A percentile compares a stretch with the other conserved stretches of the same genome.
Evolutionary conservation across 2,888 invertebrate genomes (phyloP).

Genomic region (Pollenia griseotomentosa): DNA sequence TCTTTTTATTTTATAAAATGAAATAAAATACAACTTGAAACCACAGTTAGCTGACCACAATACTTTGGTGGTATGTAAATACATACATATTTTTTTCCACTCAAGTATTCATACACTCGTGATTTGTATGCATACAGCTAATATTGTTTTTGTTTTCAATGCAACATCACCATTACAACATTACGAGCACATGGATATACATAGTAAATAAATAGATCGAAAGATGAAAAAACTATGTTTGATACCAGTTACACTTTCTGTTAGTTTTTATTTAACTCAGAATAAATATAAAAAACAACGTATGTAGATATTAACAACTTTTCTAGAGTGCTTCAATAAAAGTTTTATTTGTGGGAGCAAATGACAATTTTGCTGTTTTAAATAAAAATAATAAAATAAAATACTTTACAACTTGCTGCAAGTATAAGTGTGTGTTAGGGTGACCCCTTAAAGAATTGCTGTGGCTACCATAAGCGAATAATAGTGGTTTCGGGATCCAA

Average conservation of each 20-base stretch:
- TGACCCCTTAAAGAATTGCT: no score
- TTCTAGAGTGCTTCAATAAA: conserved; percentile 3
- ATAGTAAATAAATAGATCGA: not conserved
- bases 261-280: not conserved
- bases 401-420: no score
- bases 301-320: no score
- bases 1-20: conserved; percentile 12
- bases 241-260: not conserved
- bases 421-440: no score
- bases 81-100: conserved; percentile 47
- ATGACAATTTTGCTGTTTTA: not conserved
- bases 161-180: conserved; percentile 1
- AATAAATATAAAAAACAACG: conserved; percentile 7
- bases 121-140: conserved; percentile 38
- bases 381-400: not conserved
- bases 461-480: no score
- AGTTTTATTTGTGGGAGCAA: not conserved
- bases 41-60: conserved; percentile 56
- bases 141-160: conserved; percentile 33
- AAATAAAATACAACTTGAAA: conserved; percentile 42
- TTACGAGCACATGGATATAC: not conserved
- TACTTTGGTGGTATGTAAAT: conserved; percentile 26
- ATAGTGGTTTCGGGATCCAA: no score
- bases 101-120: conserved; percentile 43
- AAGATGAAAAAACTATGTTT: not conserved